Evolutionary conservation across 2,113 vertebrate genomes (phyloP).

Genomic region (Xiphorhynchus elegans): DNA sequence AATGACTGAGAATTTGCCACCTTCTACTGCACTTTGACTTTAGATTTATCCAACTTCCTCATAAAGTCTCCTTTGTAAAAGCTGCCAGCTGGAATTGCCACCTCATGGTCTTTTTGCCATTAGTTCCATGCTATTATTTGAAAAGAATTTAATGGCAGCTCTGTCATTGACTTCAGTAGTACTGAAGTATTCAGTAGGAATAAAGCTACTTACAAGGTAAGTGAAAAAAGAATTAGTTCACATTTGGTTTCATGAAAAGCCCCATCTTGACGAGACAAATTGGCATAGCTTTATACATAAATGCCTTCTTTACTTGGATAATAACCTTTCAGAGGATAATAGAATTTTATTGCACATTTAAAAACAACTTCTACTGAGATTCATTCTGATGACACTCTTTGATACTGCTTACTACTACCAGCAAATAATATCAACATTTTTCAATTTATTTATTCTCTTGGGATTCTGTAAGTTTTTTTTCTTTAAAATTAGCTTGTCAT

Average conservation of each 20-base stretch:
- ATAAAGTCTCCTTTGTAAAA: background rate
- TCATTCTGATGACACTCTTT: background rate
- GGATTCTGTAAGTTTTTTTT: background rate
- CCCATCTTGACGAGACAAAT: background rate
- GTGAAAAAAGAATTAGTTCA: constrained; percentile 22
- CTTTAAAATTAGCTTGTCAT: background rate
- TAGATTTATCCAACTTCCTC: background rate
- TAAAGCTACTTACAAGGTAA: constrained; percentile 34
- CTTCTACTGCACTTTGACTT: background rate
- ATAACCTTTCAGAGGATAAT: constrained; percentile 27
- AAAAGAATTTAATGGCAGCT: constrained; percentile 7
- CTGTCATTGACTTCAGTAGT: background rate
- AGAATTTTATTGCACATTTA: constrained; percentile 28
- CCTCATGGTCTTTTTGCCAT: background rate
- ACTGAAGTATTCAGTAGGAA: background rate
- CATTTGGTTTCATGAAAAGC: constrained; percentile 6
- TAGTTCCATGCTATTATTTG: background rate
- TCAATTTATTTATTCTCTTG: background rate
- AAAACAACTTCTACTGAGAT: constrained; percentile 13
- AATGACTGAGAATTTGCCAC: background rate
- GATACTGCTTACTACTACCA: background rate
- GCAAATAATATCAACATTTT: background rate
- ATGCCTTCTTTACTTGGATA: background rate
- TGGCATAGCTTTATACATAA: constrained; percentile 14
- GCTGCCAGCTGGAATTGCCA: constrained; percentile 10